Conservation (phyloP, 2,888 invertebrate species). For the Epinotia nisella region DNA sequence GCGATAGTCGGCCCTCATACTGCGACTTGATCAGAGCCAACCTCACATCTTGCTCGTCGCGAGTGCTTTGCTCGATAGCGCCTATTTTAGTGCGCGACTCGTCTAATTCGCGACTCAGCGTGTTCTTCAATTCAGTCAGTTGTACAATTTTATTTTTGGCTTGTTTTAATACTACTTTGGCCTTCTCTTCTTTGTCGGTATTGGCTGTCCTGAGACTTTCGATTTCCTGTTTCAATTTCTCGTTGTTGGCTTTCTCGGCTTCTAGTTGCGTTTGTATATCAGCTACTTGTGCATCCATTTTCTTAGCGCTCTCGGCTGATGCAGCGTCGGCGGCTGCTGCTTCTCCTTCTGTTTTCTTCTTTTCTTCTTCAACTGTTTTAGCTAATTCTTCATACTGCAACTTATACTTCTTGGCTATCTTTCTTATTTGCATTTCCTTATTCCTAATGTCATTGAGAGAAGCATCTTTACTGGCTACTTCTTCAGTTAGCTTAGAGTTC, state of each 20-base stretch:
- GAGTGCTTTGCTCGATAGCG: slow-evolving; percentile 79
- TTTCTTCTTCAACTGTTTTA: slow-evolving; percentile 87
- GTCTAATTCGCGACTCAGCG: slow-evolving; percentile 84
- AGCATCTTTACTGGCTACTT: slow-evolving; percentile 87
- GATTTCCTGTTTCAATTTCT: slow-evolving; percentile 87
- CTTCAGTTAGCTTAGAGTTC: slow-evolving; percentile 86
- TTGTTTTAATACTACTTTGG: slow-evolving; percentile 88
- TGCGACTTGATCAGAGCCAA: slow-evolving; percentile 87
- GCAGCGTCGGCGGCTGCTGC: slow-evolving; percentile 78
- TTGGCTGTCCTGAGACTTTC: slow-evolving; percentile 84
- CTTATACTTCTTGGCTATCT: slow-evolving; percentile 97
- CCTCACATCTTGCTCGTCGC: slow-evolving; percentile 84
- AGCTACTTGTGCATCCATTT: slow-evolving; percentile 77
- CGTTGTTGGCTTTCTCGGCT: slow-evolving; percentile 84
- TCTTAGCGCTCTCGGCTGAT: slow-evolving; percentile 79
- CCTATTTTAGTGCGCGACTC: slow-evolving; percentile 81
- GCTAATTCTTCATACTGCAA: slow-evolving; percentile 91
- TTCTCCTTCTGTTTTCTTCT: slow-evolving; percentile 84
- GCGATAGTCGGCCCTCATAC: slow-evolving; percentile 87
- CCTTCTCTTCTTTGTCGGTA: slow-evolving; percentile 87
- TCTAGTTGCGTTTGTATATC: slow-evolving; percentile 76
- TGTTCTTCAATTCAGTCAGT: slow-evolving; percentile 88
- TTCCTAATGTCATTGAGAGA: slow-evolving; percentile 87
- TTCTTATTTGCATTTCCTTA: slow-evolving; percentile 90
- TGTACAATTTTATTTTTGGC: slow-evolving; percentile 90